A percentile compares a stretch with the other conserved stretches of the same genome.
These are phyloP conservation scores for Hoplostethus atlanticus DNA, from an alignment of 2,797 vertebrate species.

Conservation along the genomic window DNA sequence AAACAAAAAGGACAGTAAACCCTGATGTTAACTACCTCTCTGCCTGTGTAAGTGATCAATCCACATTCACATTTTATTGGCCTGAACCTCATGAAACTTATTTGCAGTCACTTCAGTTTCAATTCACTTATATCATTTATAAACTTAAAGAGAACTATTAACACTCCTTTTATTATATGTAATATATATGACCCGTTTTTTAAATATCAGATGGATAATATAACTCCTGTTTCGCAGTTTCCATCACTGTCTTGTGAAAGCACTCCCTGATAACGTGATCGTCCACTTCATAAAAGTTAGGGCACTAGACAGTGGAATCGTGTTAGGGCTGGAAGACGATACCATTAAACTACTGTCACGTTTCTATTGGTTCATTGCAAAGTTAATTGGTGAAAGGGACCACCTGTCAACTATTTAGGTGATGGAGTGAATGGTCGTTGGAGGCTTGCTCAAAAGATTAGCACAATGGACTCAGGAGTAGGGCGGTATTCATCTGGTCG, in stretches of 20 bases:
- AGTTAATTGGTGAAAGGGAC: conserved; percentile 57
- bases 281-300: no score
- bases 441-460: conserved; percentile 43
- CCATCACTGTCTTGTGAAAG: no score
- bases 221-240: no score
- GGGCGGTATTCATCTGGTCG: conserved; percentile 11
- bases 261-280: no score
- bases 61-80: conserved; percentile 54
- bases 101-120: conserved; percentile 45
- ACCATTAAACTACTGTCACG: conserved; percentile 13
- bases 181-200: not conserved
- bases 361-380: conserved; percentile 60
- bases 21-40: conserved; percentile 74
- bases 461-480: conserved; percentile 61
- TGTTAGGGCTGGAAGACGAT: not conserved
- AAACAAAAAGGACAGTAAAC: conserved; percentile 61
- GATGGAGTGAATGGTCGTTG: not conserved
- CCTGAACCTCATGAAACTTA: conserved; percentile 56
- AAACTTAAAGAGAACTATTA: conserved; percentile 61
- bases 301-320: no score
- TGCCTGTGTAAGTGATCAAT: conserved; percentile 61
- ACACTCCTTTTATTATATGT: conserved; percentile 26
- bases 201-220: not conserved
- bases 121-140: conserved; percentile 62
- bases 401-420: conserved; percentile 73